Conservation (phyloP, 2,113 vertebrate species). For the Cyanistes caeruleus region DNA sequence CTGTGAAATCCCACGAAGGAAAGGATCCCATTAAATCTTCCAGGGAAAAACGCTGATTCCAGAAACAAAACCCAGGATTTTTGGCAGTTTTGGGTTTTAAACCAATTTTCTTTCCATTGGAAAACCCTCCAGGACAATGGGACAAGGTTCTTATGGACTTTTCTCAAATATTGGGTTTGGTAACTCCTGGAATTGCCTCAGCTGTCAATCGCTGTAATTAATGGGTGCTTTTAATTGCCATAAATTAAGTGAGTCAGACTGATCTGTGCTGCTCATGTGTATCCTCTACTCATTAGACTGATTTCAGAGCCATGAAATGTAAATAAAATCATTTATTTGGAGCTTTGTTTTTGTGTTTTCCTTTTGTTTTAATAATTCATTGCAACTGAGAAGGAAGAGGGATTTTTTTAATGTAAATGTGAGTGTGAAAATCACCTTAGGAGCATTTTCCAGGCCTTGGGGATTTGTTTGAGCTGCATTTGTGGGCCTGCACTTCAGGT, state of each 20-base stretch:
- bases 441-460: background rate
- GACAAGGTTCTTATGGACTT: background rate
- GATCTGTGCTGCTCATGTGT: background rate
- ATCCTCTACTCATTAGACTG: background rate
- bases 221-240: background rate
- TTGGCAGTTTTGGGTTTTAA: background rate
- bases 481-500: background rate
- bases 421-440: background rate
- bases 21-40: background rate
- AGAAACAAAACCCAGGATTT: background rate
- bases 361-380: background rate
- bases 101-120: background rate
- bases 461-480: background rate
- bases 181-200: background rate
- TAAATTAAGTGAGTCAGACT: background rate
- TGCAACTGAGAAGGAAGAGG: background rate
- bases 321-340: background rate
- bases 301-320: background rate
- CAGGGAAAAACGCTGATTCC: background rate
- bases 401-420: fast-evolving
- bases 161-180: background rate
- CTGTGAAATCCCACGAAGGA: background rate
- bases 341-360: background rate
- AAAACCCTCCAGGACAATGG: background rate
- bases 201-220: constrained; percentile 6